These are phyloP conservation scores for Drosophila niveifrons DNA, from an alignment of 2,888 invertebrate genomes.

Conservation along the genomic window DNA sequence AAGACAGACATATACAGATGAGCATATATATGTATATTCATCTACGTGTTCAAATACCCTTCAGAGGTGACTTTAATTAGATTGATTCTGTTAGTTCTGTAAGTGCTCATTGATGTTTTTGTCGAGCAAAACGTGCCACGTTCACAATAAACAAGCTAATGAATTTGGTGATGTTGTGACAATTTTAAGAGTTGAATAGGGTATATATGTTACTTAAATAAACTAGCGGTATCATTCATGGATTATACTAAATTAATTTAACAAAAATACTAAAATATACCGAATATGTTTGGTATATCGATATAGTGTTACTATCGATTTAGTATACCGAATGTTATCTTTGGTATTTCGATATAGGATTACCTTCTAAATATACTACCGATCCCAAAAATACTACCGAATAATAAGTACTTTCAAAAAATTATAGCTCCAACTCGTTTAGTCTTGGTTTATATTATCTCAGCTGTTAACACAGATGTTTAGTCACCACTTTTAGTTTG, in stretches of 20 bases:
- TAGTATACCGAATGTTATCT: too few species aligned
- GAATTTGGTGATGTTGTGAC: neutral
- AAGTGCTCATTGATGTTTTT: constrained; percentile 11
- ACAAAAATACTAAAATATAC: too few species aligned
- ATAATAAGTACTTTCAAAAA: too few species aligned
- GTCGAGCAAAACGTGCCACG: constrained; percentile 27
- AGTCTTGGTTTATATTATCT: neutral
- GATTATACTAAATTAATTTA: too few species aligned
- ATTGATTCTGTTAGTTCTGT: constrained; percentile 53
- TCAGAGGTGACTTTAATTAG: constrained; percentile 77
- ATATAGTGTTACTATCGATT: too few species aligned
- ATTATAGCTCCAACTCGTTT: neutral
- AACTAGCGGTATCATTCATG: neutral
- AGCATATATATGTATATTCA: neutral
- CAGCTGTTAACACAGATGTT: too few species aligned
- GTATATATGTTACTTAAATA: too few species aligned
- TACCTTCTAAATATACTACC: too few species aligned
- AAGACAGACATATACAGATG: constrained; percentile 5
- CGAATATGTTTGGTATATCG: too few species aligned
- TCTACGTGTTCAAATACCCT: constrained; percentile 36
- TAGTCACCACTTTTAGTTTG: neutral
- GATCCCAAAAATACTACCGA: too few species aligned
- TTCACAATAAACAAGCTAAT: constrained; percentile 31
- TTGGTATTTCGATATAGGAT: too few species aligned
- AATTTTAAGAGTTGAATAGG: neutral